Base-by-base conservation (phyloP, 2,113 vertebrate genomes). In the Propithecus coquereli region DNA sequence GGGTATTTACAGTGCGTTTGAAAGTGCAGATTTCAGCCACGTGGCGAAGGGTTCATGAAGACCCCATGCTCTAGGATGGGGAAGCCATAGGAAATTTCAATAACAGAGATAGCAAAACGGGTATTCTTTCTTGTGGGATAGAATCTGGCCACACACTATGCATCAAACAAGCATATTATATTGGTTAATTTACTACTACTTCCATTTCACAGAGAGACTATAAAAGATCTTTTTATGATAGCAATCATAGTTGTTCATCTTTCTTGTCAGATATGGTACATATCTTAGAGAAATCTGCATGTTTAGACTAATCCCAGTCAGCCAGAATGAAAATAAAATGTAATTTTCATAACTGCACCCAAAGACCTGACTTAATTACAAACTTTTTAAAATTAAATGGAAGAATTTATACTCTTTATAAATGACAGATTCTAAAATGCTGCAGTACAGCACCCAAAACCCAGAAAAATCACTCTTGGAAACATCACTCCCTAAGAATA, bases 221-320 rank as follows among this genome's bases (percentile, higher is more conserved):
- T 66, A 37, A 13, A 63, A 65, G 63, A 89, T 68, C 92, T 90
- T 70, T 50, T 47, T 85, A 96, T 54, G 68, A 96, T 0, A 94
- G 88, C 70, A 96, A 93, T 87, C 91, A 91, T 4, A 90, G 84
- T 82, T 92, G 30, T 74, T 97, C 76, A 82, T 95, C 87, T 94
- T 79, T 63, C 88, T 59, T 92, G 95, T 91, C 96, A 94, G 96
- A 96, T 68, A 54, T 5, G 30, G 37, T 71, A 23, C 40, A n/a
- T 30, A 22, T 54, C 86, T 87, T 63, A 88, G 97, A 45, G 76
- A 96, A 70, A 66, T 23, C 45, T 66, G 30, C 66, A 13, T 95
- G 97, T 98, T 98, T 96, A 97, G 98, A 97, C 97, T 96, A 87
- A 96, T 93, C 94, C 93, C 93, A 76, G 93, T 52, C 34, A 87